phyloP scores from a whole-genome alignment of 2,113 vertebrate genomes.

The Nipponia nippon region DNA sequence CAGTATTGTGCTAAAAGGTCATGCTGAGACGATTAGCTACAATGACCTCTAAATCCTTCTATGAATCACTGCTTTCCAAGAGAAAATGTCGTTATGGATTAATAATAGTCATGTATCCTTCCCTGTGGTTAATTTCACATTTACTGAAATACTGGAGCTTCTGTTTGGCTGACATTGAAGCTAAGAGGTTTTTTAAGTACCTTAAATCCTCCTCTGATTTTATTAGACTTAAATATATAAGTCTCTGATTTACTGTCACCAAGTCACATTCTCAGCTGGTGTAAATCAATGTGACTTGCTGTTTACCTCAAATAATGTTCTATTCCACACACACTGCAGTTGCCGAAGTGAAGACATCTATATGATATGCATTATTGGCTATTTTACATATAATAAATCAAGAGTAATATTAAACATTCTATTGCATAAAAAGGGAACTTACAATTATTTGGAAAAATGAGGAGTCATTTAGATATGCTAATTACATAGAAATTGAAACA shows the following conservation, averaged over 20 bases:
- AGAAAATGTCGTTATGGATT: not conserved
- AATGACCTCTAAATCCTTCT: not conserved
- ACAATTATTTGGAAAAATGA: not conserved
- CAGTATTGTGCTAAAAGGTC: not conserved
- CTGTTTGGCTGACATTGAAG: not conserved
- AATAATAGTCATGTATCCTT: not conserved
- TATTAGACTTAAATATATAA: not conserved
- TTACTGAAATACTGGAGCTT: not conserved
- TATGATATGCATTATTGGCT: not conserved
- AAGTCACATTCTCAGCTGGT: not conserved
- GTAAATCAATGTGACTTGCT: constrained; percentile 2
- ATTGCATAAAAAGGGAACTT: not conserved
- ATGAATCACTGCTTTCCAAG: not conserved
- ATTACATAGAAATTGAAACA: not conserved
- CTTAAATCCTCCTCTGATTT: not conserved
- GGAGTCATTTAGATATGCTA: not conserved
- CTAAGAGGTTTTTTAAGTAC: not conserved
- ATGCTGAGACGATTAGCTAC: not conserved
- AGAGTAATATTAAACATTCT: not conserved
- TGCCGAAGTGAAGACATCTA: not conserved
- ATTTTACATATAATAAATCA: not conserved
- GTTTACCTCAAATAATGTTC: not conserved
- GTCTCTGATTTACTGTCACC: not conserved
- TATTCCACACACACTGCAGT: not conserved
- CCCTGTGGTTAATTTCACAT: not conserved